Percentiles rank a stretch among this genome's conserved stretches.
Evolutionary conservation across 2,113 vertebrate genomes (phyloP).

Genomic region (Mellivora capensis): DNA sequence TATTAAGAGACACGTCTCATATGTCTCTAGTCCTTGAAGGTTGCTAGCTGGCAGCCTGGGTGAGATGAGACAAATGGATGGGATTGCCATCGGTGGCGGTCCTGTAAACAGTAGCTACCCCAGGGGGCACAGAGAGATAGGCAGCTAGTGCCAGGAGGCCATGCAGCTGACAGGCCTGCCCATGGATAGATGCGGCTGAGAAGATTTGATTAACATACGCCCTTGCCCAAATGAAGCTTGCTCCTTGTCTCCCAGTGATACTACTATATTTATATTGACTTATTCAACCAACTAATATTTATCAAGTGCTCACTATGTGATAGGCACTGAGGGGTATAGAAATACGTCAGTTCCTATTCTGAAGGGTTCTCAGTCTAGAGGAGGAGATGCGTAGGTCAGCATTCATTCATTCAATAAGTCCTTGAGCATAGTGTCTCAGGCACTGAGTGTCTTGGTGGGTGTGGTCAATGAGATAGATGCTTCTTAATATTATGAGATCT

Average conservation of each 20-base stretch:
- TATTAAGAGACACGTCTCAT: conserved; percentile 37
- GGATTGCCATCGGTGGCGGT: not conserved
- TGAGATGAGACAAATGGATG: not conserved
- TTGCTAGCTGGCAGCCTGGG: not conserved
- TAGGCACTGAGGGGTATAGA: not conserved
- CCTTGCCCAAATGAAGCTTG: not conserved
- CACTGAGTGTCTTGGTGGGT: not conserved
- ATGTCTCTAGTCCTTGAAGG: conserved; percentile 15
- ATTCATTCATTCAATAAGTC: not conserved
- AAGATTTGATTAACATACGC: not conserved
- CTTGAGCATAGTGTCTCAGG: not conserved
- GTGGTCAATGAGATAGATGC: not conserved
- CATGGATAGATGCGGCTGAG: not conserved
- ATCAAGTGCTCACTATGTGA: not conserved
- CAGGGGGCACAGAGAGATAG: not conserved
- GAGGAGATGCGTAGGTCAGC: not conserved
- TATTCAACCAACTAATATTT: not conserved
- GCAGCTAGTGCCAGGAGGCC: not conserved
- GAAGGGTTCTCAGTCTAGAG: not conserved
- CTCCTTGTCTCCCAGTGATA: not conserved
- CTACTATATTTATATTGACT: not conserved
- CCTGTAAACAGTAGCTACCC: not conserved
- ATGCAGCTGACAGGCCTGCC: not conserved
- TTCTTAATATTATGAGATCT: not conserved
- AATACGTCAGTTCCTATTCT: not conserved